A percentile compares a stretch with the other conserved stretches of the same genome.
These are phyloP conservation scores for Crocidura indochinensis DNA, from an alignment of 2,797 vertebrate genomes.

Conservation along the genomic window DNA sequence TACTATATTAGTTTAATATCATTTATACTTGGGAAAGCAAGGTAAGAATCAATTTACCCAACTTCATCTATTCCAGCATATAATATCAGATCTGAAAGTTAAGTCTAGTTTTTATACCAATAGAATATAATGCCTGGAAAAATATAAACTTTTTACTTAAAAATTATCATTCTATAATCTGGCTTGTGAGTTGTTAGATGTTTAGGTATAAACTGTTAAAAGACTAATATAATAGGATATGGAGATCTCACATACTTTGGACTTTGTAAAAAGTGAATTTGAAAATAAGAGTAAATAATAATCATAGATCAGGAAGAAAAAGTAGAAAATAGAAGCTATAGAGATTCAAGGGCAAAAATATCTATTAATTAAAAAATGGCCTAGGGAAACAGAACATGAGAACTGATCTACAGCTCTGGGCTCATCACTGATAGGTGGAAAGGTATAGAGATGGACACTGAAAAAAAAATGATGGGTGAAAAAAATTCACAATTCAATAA, in stretches of 20 bases:
- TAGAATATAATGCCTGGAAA: too few species aligned
- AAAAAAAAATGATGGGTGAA: not conserved
- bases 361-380: not conserved
- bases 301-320: not conserved
- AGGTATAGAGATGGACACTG: too few species aligned
- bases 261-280: not conserved
- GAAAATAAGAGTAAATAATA: not conserved
- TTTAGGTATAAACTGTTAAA: not conserved
- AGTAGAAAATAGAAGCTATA: not conserved
- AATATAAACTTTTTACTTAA: not conserved
- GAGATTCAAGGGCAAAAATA: not conserved
- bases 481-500: not conserved
- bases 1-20: not conserved
- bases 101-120: not conserved
- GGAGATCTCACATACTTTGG: not conserved
- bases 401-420: not conserved
- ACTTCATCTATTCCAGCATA: not conserved
- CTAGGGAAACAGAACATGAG: too few species aligned
- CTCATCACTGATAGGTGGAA: too few species aligned
- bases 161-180: not conserved
- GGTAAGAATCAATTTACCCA: not conserved
- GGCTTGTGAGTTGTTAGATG: not conserved
- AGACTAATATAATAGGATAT: not conserved
- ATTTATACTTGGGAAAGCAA: not conserved
- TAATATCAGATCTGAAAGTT: not conserved